A percentile compares a stretch with the other conserved stretches of the same genome.
phyloP scores from a whole-genome alignment of 37 sponge, comb jelly and placozoan genomes.

The Diacarnus erythraeanus region DNA sequence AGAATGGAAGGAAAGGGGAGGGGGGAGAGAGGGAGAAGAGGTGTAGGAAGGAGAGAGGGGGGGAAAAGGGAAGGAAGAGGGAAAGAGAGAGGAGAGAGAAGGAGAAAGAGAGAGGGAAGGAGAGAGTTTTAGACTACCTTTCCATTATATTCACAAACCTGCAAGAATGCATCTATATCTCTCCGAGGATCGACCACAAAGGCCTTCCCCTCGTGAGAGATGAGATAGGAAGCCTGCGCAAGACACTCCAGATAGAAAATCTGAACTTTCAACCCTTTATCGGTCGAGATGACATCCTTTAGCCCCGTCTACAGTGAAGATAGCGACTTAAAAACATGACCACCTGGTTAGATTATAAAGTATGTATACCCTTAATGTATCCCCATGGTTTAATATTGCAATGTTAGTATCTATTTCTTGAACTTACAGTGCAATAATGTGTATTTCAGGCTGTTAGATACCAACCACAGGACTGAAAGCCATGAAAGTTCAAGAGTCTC shows the following conservation, averaged over 20 bases:
- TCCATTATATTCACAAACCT: conserved; percentile 31
- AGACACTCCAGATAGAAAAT: conserved; percentile 91
- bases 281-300: conserved; percentile 35
- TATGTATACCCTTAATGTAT: too few relatives aligned
- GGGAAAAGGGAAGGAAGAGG: neutral
- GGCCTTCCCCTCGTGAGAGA: conserved; percentile 70
- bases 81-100: neutral
- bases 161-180: conserved; percentile 80
- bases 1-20: neutral
- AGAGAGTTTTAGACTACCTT: neutral
- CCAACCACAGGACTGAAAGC: too few relatives aligned
- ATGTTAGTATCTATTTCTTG: too few relatives aligned
- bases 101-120: neutral
- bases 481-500: too few relatives aligned
- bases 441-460: too few relatives aligned
- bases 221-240: conserved; percentile 89
- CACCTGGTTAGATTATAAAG: too few relatives aligned
- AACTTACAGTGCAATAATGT: too few relatives aligned
- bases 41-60: neutral
- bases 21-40: neutral
- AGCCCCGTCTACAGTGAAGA: conserved; percentile 59
- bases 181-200: conserved; percentile 87
- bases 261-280: conserved; percentile 51
- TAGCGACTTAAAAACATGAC: too few relatives aligned
- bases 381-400: too few relatives aligned